Evolutionary conservation across 2,888 invertebrate species (phyloP).

Genomic region (Tetanocera ferruginea): DNA sequence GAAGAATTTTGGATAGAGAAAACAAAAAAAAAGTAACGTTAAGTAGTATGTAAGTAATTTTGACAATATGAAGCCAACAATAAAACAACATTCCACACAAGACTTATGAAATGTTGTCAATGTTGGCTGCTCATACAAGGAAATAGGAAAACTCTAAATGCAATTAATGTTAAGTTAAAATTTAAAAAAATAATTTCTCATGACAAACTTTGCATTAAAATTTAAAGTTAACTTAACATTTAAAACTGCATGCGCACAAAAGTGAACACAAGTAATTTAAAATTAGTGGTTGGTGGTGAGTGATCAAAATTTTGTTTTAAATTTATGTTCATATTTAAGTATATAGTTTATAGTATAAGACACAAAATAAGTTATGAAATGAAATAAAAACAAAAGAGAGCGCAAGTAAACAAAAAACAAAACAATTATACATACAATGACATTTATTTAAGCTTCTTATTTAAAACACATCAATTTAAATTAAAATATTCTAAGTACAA

Average conservation of each 20-base stretch:
- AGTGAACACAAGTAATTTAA: conserved; percentile 4
- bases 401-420: conserved; percentile 26
- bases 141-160: conserved; percentile 25
- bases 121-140: conserved; percentile 24
- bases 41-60: not conserved
- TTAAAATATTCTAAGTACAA: conserved; percentile 3
- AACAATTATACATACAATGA: conserved; percentile 34
- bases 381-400: conserved; percentile 7
- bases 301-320: conserved; percentile 35
- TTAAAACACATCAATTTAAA: conserved; percentile 17
- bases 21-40: not conserved
- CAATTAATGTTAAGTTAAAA: conserved; percentile 33
- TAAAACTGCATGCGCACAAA: conserved; percentile 14
- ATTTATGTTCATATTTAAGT: conserved; percentile 1
- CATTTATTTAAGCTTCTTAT: conserved; percentile 40
- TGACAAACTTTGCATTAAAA: not conserved
- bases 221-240: conserved; percentile 32
- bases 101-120: not conserved
- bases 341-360: conserved; percentile 13
- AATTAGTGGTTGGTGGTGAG: conserved; percentile 31
- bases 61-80: conserved; percentile 5
- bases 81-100: not conserved
- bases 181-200: not conserved
- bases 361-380: conserved; percentile 19
- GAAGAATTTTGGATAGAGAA: conserved; percentile 26